Evolutionary conservation across 2,113 vertebrate species (phyloP).

Genomic region (Pantherophis guttatus): DNA sequence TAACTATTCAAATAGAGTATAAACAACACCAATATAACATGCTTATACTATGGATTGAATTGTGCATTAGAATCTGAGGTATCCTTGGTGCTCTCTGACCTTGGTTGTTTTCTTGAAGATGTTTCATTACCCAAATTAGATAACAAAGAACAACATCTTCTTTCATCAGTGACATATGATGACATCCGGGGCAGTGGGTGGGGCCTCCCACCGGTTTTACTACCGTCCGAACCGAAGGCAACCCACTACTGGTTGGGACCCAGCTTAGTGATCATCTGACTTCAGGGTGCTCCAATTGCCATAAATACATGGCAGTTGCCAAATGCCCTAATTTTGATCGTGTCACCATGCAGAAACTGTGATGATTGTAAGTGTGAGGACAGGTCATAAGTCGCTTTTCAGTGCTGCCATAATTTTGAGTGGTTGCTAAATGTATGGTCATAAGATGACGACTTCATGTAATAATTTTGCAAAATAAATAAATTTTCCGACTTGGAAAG

Average conservation of each 20-base stretch:
- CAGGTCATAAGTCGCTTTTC: background rate
- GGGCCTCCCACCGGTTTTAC: no score
- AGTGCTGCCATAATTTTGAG: background rate
- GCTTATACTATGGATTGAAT: background rate
- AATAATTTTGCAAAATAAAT: background rate
- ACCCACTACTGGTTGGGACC: background rate
- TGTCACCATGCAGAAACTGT: background rate
- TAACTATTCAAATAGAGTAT: background rate
- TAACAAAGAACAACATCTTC: background rate
- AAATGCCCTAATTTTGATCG: background rate
- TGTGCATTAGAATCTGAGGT: background rate
- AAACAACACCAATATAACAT: background rate
- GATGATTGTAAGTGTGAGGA: background rate
- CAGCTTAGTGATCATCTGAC: background rate
- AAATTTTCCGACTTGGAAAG: background rate
- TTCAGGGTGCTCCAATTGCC: background rate
- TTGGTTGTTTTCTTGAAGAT: background rate
- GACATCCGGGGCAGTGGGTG: no score
- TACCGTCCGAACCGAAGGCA: no score
- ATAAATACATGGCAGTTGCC: background rate
- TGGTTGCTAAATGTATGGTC: background rate
- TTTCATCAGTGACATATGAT: background rate
- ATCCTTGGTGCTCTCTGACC: no score
- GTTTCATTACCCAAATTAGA: background rate
- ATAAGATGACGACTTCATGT: background rate